Base-by-base conservation (phyloP, 2,113 vertebrate species). In the Nesogale talazaci region DNA sequence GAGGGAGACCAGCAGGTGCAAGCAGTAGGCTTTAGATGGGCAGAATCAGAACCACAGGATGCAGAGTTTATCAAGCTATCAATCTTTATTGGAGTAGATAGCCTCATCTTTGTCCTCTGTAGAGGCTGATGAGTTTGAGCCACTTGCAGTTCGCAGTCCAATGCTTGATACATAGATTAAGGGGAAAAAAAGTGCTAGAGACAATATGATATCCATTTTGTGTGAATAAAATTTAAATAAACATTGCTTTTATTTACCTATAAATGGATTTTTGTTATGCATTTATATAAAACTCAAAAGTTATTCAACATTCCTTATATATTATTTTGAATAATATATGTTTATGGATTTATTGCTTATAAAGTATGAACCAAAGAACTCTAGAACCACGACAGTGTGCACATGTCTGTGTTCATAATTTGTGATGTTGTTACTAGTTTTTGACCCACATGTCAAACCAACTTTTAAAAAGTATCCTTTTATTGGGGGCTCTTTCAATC, bases 391-490 rank as follows among this genome's bases (percentile, higher is more conserved):
- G 15, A 31, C 22, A 69, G 12, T 46, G 5, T 52, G 46, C 46
- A 52, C 29, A 14, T 7, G 46, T 63, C 38, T 83, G 4, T 70
- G 16, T 91, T 95, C 23, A 22, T 40, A 70, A 88, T n/a, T 63
- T 86, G 20, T 61, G 67, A 57, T 85, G 34, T 10, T 81, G 40
- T 17, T 69, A 52, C 40, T 79, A 76, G 7, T 70, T 88, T 94
- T 90, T 25, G 84, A 52, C 23, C 17, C 87, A 91, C 59, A 52
- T 90, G 8, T 23, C 75, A 95, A 96, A 95, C 74, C 10, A 59
- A 14, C 56, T 2, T n/a, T 25, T 80, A 74, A 23, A n/a, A n/a
- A n/a, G n/a, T n/a, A n/a, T n/a, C n/a, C n/a, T n/a, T n/a, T n/a
- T n/a, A n/a, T n/a, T n/a, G n/a, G n/a, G n/a, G n/a, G n/a, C n/a